These are phyloP conservation scores for Neuroterus valhalla DNA, from an alignment of 1,140 invertebrate species.

Conservation along the genomic window DNA sequence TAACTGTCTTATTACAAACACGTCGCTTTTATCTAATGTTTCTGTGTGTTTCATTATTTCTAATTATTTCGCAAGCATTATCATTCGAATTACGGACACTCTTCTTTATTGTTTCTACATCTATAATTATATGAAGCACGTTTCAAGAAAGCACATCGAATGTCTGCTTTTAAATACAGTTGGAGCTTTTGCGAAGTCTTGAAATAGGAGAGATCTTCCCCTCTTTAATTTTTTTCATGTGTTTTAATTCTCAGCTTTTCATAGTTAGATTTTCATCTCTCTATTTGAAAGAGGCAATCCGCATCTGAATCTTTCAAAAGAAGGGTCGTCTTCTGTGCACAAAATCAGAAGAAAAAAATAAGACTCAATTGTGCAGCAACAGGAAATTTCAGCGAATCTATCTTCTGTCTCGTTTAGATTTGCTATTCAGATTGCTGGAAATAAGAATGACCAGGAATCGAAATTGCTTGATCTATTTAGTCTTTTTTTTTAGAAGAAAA, in stretches of 20 bases:
- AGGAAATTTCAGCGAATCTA: too few relatives aligned
- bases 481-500: too few relatives aligned
- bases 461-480: too few relatives aligned
- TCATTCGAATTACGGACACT: conserved; percentile 63
- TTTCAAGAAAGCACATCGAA: conserved; percentile 54
- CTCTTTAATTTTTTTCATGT: not conserved
- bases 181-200: conserved; percentile 10
- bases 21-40: conserved; percentile 54
- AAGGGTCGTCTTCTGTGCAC: too few relatives aligned
- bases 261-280: not conserved
- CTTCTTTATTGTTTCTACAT: conserved; percentile 49
- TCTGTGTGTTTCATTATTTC: conserved; percentile 49
- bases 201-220: not conserved
- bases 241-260: not conserved
- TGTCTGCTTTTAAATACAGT: conserved; percentile 36
- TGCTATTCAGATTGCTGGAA: too few relatives aligned
- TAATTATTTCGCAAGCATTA: conserved; percentile 66
- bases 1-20: conserved; percentile 45
- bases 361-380: too few relatives aligned
- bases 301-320: too few relatives aligned
- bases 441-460: too few relatives aligned
- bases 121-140: conserved; percentile 52
- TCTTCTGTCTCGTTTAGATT: too few relatives aligned
- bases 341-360: too few relatives aligned
- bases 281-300: not conserved